Evolutionary conservation across 92 coral and sea anemone genomes (phyloP), one percentile per base, ranked within the genome.

Genomic region (Palythoa caribaeorum): DNA sequence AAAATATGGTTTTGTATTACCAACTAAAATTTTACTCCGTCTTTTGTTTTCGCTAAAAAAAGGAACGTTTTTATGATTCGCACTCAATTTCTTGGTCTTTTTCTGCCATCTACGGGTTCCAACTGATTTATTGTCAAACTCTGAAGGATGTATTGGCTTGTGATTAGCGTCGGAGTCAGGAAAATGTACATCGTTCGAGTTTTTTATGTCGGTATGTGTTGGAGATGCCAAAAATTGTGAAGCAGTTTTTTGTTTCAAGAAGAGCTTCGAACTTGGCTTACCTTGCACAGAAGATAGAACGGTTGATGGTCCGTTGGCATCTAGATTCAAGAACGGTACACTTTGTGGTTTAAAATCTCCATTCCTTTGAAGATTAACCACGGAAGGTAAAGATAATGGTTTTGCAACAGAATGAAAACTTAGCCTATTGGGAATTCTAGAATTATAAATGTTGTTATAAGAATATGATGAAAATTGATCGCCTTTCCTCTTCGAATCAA

Each of bases 321-420:
- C 72, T 60, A 38, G 55, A 19, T 79, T 79, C 9, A 79, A 9
- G 54, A 79, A 48, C 5, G 86, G 86, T 44, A 66, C 38, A 51
- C 28, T 81, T 38, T n/a, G 59, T 20, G 62, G 20, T 48, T 66
- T 39, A 66, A 47, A 20, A 35, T 44, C 11, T 48, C 40, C 86
- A 9, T 40, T 81, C 63, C 28, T 52, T 20, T 81, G 71, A 20
- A 51, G 55, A 81, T 65, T 12, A 20, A 16, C 11, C 21, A 63
- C 14, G 14, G 38, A 66, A 47, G 53, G 40, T 68, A 17, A 44
- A 63, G 76, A 51, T 3, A 40, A 7, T 47, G 38, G 62, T 21
- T 81, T 65, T 19, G 53, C 63, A 16, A 11, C 48, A 81, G 47
- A 69, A 81, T 81, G 16, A 6, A 81, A 6, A 81, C 40, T 44